Base-by-base conservation (phyloP, 2,797 vertebrate species). In the Eulemur rubriventer region DNA sequence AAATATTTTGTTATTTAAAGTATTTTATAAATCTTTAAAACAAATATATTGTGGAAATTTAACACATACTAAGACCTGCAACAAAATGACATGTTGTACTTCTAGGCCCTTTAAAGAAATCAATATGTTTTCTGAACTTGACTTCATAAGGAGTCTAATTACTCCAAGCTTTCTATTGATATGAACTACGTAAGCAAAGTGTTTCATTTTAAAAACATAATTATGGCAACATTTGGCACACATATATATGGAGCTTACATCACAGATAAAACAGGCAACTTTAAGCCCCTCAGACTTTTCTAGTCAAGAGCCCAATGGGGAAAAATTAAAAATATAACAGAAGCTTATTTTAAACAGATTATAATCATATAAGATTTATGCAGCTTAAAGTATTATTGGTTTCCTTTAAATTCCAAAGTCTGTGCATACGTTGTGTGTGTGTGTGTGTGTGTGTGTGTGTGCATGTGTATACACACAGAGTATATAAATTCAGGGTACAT, bases 1-100 rank as follows among this genome's bases (percentile, higher is more conserved):
- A 69, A 94, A 79, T 88, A 83, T 59, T 91, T 91, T 55, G 78
- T 63, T 86, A n/a, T 72, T 84, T 73, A 13, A 84, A 92, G 12
- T 10, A 55, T 69, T 57, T 81, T 69, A 50, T 13, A 80, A 33
- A 13, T 48, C 26, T 85, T 92, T 33, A 80, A 92, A 85, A 87
- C 65, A 78, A 83, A 57, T 80, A 84, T 69, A 57, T 65, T 72
- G 24, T 65, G 81, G 9, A 81, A 89, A 59, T 63, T 80, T 81
- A 79, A 83, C 48, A 84, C 69, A 48, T 80, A 6, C 28, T 59
- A 65, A 55, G 8, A 70, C 20, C 16, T 69, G 38, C 26, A 92
- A 20, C 26, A 75, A 89, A 80, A 89, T 65, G 6, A 10, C 8
- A 50, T 82, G 33, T 43, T 89, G 13, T 9, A 82, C 16, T 76